Percentiles rank a stretch among this genome's conserved stretches.
These are phyloP conservation scores for Drosophila ustulata DNA, from an alignment of 2,888 invertebrate genomes.

Conservation along the genomic window DNA sequence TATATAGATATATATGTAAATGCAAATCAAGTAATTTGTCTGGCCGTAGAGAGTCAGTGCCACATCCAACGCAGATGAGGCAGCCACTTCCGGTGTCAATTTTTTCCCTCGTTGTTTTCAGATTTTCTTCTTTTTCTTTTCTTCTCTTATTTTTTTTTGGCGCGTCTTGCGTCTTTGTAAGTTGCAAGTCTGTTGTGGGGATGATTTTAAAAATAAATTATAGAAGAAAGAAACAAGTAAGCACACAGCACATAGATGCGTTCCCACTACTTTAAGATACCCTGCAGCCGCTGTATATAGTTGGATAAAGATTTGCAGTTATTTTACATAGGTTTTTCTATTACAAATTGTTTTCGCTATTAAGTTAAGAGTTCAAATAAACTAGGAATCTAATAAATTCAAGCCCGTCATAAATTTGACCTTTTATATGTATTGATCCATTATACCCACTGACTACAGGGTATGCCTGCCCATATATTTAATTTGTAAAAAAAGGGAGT, in stretches of 20 bases:
- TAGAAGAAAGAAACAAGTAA: constrained; percentile 21
- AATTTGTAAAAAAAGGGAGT: constrained; percentile 40
- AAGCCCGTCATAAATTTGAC: too few species aligned
- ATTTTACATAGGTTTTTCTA: too few species aligned
- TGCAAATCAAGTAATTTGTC: constrained; percentile 81
- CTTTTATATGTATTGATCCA: not conserved
- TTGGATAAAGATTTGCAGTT: not conserved
- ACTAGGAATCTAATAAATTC: too few species aligned
- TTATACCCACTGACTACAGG: constrained; percentile 10
- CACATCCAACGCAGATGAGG: constrained; percentile 66
- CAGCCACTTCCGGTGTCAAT: constrained; percentile 80
- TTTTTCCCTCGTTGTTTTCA: constrained; percentile 44
- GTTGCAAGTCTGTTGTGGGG: constrained; percentile 64
- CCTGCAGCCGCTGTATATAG: not conserved
- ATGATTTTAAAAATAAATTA: constrained; percentile 78
- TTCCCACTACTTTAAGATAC: constrained; percentile 15
- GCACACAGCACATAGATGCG: not conserved
- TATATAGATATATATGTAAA: constrained; percentile 36
- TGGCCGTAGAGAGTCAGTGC: constrained; percentile 46
- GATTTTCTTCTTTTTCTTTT: constrained; percentile 39
- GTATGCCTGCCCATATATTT: constrained; percentile 21
- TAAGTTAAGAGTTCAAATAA: too few species aligned
- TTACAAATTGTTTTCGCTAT: too few species aligned
- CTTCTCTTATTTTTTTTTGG: constrained; percentile 35
- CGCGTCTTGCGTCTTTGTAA: constrained; percentile 38